phyloP scores from a whole-genome alignment of 1,140 invertebrate species.

The Ostrea denselamellosa region DNA sequence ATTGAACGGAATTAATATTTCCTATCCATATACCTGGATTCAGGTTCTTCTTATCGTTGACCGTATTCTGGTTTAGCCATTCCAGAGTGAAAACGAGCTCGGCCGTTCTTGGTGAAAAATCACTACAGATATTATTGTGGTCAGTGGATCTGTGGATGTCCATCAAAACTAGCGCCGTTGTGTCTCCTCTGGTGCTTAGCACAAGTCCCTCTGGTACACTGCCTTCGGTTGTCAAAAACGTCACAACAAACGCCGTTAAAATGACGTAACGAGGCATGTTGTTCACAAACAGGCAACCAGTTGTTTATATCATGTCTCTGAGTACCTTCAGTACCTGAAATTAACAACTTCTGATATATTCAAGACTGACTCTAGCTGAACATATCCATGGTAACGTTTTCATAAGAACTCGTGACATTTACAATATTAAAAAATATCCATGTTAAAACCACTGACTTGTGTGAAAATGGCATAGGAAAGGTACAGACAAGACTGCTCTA shows the following conservation, averaged over 20 bases:
- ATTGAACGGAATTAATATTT: background rate
- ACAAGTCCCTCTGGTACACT: constrained; percentile 17
- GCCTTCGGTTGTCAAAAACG: background rate
- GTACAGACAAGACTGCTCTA: no score
- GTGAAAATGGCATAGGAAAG: no score
- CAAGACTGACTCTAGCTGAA: background rate
- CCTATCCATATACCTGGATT: background rate
- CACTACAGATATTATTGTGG: constrained; percentile 2
- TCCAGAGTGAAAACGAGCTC: constrained; percentile 40
- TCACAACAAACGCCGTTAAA: background rate
- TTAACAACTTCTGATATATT: background rate
- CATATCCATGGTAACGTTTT: background rate
- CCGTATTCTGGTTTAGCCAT: constrained; percentile 39
- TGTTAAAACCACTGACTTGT: no score
- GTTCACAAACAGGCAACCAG: background rate
- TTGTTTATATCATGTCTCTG: background rate
- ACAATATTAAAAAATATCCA: no score
- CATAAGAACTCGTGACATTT: background rate
- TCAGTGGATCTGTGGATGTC: constrained; percentile 42
- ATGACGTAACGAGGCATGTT: background rate
- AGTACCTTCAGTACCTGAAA: background rate
- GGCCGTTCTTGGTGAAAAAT: constrained; percentile 6
- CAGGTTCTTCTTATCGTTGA: background rate
- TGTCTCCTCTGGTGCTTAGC: background rate
- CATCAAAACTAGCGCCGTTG: constrained; percentile 38